A percentile compares a stretch with the other conserved stretches of the same genome.
Evolutionary conservation across 2,797 vertebrate species (phyloP).

Genomic region (Etheostoma nigrum): DNA sequence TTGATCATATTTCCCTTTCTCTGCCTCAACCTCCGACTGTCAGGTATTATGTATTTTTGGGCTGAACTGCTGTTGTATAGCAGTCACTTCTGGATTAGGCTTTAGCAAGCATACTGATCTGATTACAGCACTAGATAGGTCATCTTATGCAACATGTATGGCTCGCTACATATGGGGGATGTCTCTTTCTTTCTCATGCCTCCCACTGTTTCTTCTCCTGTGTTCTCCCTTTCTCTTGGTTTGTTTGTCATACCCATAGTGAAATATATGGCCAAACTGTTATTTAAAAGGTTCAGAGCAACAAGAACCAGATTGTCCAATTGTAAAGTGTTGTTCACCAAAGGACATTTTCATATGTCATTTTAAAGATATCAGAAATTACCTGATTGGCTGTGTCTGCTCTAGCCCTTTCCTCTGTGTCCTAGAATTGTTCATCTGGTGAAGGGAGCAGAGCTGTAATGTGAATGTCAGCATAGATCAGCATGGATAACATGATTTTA

Average conservation of each 20-base stretch:
- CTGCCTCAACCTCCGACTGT: conserved; percentile 26
- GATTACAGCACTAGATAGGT: conserved; percentile 74
- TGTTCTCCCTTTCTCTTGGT: conserved; percentile 36
- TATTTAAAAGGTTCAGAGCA: conserved; percentile 1
- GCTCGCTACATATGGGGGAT: conserved; percentile 62
- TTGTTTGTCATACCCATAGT: conserved; percentile 3
- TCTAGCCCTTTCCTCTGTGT: neutral
- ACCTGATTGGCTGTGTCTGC: neutral
- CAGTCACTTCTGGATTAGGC: conserved; percentile 45
- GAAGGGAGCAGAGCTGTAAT: conserved; percentile 26
- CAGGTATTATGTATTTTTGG: conserved; percentile 23
- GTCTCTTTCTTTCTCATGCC: conserved; percentile 34
- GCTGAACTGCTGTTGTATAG: conserved; percentile 31
- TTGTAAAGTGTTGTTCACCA: neutral
- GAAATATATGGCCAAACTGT: conserved; percentile 5
- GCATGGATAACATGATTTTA: conserved; percentile 31
- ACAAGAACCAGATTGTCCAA: neutral
- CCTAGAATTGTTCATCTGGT: conserved; percentile 14
- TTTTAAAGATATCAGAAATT: neutral
- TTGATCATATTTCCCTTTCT: conserved; percentile 43
- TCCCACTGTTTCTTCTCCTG: conserved; percentile 28
- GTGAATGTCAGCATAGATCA: conserved; percentile 55
- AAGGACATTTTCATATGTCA: neutral
- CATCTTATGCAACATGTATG: conserved; percentile 78
- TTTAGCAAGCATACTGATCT: conserved; percentile 55